These are phyloP conservation scores for Lamprotornis superbus DNA, from an alignment of 2,113 vertebrate genomes.

Conservation along the genomic window DNA sequence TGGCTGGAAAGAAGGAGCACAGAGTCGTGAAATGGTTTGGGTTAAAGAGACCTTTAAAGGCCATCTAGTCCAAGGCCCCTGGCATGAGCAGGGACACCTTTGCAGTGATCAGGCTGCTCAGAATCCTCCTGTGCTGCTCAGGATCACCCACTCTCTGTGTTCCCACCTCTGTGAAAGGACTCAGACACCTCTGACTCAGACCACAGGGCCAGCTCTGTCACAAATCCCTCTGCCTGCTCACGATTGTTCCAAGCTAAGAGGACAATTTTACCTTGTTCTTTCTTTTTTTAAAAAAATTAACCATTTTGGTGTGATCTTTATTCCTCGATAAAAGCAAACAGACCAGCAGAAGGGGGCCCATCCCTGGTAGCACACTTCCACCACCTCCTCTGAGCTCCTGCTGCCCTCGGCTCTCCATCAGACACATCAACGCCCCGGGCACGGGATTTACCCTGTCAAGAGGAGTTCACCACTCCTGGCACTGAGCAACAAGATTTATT, in stretches of 20 bases:
- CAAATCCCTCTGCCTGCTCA: not conserved
- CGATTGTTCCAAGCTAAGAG: not conserved
- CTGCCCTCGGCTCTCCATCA: not conserved
- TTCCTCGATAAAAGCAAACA: not conserved
- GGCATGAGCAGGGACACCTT: not conserved
- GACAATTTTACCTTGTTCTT: not conserved
- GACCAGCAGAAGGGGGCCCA: not conserved
- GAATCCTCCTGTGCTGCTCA: not conserved
- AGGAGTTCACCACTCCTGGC: not conserved
- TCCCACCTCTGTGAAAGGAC: not conserved
- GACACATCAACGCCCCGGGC: not conserved
- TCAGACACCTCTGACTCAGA: not conserved
- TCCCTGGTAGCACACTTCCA: rapidly evolving
- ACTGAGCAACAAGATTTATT: not conserved
- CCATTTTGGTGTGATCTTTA: not conserved
- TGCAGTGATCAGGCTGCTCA: not conserved
- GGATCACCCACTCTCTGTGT: rapidly evolving
- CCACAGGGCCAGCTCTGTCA: not conserved
- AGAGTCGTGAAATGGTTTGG: not conserved
- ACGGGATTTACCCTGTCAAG: not conserved
- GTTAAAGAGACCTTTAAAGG: not conserved
- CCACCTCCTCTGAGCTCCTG: not conserved
- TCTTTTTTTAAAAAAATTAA: not conserved
- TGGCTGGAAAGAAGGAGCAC: not conserved
- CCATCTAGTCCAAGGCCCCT: not conserved